Conservation (phyloP, 2,113 vertebrate genomes). For the Scatophagus argus region DNA sequence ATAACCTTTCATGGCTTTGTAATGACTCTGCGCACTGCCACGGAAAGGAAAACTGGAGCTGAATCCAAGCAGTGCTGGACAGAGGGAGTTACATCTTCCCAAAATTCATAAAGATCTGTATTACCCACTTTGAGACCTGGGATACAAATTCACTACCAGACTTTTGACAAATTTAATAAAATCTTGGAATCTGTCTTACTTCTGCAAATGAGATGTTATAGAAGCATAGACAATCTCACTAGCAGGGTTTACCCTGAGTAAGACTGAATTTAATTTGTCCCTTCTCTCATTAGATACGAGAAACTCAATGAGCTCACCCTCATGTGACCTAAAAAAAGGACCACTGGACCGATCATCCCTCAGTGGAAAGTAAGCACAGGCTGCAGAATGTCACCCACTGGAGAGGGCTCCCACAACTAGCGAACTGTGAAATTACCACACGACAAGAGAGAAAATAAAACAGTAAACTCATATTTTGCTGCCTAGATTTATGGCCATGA, state of each 20-base stretch:
- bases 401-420: conserved; percentile 40
- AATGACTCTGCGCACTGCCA: conserved; percentile 39
- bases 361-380: conserved; percentile 19
- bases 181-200: conserved; percentile 16
- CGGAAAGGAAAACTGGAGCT: conserved; percentile 44
- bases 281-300: conserved; percentile 6
- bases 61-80: conserved; percentile 30
- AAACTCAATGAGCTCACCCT: background rate
- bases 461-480: conserved; percentile 38
- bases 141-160: conserved; percentile 33
- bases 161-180: conserved; percentile 39
- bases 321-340: background rate
- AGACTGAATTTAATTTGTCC: background rate
- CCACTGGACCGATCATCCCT: background rate
- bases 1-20: conserved; percentile 48
- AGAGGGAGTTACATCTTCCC: conserved; percentile 33
- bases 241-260: background rate
- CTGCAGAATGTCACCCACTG: conserved; percentile 15
- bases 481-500: conserved; percentile 48
- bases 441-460: conserved; percentile 21
- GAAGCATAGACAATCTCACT: background rate
- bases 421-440: conserved; percentile 78
- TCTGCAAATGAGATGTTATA: background rate
- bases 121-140: conserved; percentile 25
- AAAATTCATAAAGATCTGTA: conserved; percentile 24